Evolutionary conservation across 1,140 invertebrate genomes (phyloP), one percentile per base, ranked within the genome.

Genomic region (Mizuhopecten yessoensis): DNA sequence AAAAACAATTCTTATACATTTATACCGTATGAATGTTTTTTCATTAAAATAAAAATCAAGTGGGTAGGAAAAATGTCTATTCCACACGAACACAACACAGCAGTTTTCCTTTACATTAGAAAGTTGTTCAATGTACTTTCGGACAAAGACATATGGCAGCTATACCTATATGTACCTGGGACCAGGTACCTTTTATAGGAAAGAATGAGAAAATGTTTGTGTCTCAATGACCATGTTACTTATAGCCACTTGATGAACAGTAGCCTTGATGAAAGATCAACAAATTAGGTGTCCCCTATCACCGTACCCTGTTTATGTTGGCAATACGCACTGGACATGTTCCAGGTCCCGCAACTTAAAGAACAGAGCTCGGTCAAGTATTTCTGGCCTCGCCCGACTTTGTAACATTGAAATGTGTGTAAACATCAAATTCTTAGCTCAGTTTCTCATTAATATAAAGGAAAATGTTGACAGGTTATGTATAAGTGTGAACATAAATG

Each of bases 351-450:
- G 23, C 5, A 29, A 17, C 57, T 39, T 39, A 39, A 39, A 7
- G 5, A 39, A 7, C n/a, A 75, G 57, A 7, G 5, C 57, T 75
- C n/a, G 11, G 57, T n/a, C 23, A 75, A 75, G 57, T 29, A 13
- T 29, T 75, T 75, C 57, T 17, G 17, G 57, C 57, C 57, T n/a
- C 57, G 57, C 57, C n/a, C 57, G 1, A 49, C 45, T 49, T 49
- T 49, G 45, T 49, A 20, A 23, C 45, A 49, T 20, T 49, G 20
- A 49, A 49, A 49, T 49, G 45, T 49, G 45, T 49, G 45, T 75
- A 75, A 75, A 75, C n/a, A 75, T 23, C 23, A 75, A 75, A 75
- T 75, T 75, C 57, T 75, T 75, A 75, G n/a, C 57, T 75, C 23
- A 0, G 23, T 5, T 75, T 75, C 23, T 75, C 23, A 75, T n/a